phyloP scores from a whole-genome alignment of 2,888 invertebrate genomes.

The Agonum fuliginosum region DNA sequence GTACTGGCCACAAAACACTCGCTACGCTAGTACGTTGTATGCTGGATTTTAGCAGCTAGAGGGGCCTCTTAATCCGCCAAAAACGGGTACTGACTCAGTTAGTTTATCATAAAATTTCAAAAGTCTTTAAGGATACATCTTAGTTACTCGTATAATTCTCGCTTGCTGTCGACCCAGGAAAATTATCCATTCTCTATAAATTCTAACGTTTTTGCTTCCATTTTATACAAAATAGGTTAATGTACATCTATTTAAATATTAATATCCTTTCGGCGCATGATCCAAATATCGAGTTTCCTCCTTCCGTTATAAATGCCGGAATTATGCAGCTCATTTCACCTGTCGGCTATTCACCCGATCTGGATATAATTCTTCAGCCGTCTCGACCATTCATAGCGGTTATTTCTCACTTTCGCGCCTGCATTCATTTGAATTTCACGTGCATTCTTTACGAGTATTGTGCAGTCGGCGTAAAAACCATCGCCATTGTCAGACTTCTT shows the following conservation, averaged over 20 bases:
- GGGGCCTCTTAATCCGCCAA: too few species aligned
- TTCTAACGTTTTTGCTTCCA: too few species aligned
- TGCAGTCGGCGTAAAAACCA: slow-evolving; percentile 12
- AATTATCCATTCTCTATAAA: too few species aligned
- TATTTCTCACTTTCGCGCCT: slow-evolving; percentile 19
- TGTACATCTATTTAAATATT: background rate
- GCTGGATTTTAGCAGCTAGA: too few species aligned
- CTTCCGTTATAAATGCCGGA: slow-evolving; percentile 4
- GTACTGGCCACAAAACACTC: too few species aligned
- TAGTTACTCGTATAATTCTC: too few species aligned
- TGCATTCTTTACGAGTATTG: slow-evolving; percentile 20
- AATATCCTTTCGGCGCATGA: background rate
- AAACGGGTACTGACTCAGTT: too few species aligned
- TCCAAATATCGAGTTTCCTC: background rate
- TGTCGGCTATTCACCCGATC: slow-evolving; percentile 11
- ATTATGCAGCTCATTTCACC: slow-evolving; percentile 17
- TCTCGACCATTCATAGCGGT: background rate
- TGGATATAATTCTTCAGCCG: slow-evolving; percentile 20
- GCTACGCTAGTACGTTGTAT: too few species aligned
- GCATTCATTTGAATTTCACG: slow-evolving; percentile 28
- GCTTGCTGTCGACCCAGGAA: too few species aligned
- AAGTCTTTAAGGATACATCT: too few species aligned
- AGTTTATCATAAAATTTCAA: too few species aligned
- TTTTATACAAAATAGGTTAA: too few species aligned
- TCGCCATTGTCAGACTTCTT: background rate